Evolutionary conservation across 1,140 invertebrate species (phyloP).

Genomic region (Sminthurinus signatus): DNA sequence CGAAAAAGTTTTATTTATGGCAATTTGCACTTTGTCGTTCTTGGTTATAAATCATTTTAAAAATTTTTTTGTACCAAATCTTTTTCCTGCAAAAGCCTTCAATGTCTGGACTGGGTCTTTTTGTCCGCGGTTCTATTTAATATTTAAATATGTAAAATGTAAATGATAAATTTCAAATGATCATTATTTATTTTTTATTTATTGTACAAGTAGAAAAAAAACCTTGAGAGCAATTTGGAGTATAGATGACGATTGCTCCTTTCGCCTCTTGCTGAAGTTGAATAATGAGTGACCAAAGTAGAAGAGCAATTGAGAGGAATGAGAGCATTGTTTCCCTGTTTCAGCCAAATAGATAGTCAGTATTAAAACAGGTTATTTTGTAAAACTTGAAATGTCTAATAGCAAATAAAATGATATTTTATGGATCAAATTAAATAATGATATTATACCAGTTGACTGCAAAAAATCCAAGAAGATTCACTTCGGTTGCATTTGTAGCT

Average conservation of each 20-base stretch:
- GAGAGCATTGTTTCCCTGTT: conserved; percentile 6
- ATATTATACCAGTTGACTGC: background rate
- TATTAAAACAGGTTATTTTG: no score
- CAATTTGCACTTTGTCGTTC: background rate
- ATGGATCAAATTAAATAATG: no score
- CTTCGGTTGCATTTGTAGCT: background rate
- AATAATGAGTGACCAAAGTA: conserved; percentile 9
- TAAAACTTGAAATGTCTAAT: no score
- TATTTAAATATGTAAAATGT: no score
- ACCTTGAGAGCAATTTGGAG: background rate
- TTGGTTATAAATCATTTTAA: background rate
- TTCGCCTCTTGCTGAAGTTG: background rate
- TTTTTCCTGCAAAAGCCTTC: conserved; percentile 8
- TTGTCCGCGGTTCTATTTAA: background rate
- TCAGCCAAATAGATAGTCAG: no score
- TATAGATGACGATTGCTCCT: background rate
- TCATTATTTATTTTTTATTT: no score
- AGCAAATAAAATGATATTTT: no score
- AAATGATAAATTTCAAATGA: no score
- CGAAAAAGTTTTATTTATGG: background rate
- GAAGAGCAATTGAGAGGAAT: conserved; percentile 3
- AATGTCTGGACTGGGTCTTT: background rate
- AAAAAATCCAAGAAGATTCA: conserved; percentile 1
- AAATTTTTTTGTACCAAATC: conserved; percentile 3
- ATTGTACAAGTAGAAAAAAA: no score